Evolutionary conservation across 2,888 invertebrate species (phyloP), one percentile per base, ranked within the genome.

Genomic region (Nomada lathburiana): DNA sequence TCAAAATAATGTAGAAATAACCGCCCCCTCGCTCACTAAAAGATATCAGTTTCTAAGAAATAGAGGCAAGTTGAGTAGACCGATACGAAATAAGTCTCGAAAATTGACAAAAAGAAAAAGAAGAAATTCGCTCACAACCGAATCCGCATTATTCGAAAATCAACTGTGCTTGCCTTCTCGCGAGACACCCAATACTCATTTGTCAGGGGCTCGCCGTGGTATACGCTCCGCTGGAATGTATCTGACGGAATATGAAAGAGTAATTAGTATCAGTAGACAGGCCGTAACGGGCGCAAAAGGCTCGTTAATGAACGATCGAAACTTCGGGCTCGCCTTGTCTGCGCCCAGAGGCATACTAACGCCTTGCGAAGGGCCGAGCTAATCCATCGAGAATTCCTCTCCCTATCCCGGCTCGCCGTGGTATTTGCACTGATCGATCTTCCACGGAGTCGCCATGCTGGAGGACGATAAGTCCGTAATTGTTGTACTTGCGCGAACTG

Each of bases 401-500:
- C 62, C 50, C 69, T 63, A 76, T 70, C 65, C 65, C 63, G 11
- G 29, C 50, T 76, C 80, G 73, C 64, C 70, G 74, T 67, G 78
- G 84, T 81, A 89, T 84, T 87, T 82, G 79, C 76, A 55, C 79
- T 85, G 83, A 89, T 90, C 90, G 87, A 88, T 87, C 88, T 85
- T 84, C 68, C 78, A 64, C 80, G 65, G 69, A 75, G 76, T 80
- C 81, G 80, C 63, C 67, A 79, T 74, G 67, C 70, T 55, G 76
- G 60, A 60, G 70, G 70, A 62, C 81, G 85, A 83, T 86, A 90
- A 91, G 89, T 91, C 85, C 86, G 86, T 91, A 91, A 92, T 91
- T 91, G 91, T 91, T 90, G 89, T 89, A 89, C 89, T 90, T 89
- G 89, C 85, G 84, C 80, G 81, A 73, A 59, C 82, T 72, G 81